Percentiles rank a stretch among this genome's conserved stretches.
Conservation (phyloP, 2,888 invertebrate genomes). For the Nemotelus pantherinus region DNA sequence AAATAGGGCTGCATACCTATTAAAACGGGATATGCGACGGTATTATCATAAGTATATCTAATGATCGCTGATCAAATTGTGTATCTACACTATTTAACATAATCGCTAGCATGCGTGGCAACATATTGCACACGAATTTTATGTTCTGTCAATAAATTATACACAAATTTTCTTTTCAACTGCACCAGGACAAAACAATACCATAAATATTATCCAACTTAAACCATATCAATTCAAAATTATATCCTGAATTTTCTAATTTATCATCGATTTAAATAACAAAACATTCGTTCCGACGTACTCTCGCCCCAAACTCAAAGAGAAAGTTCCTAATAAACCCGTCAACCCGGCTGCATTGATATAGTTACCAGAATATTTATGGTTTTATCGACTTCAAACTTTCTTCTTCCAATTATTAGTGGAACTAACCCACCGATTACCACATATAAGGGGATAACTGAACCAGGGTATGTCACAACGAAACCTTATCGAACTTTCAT, state of each 20-base stretch:
- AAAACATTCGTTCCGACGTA: constrained; percentile 24
- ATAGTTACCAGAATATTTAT: constrained; percentile 33
- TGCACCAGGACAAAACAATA: not conserved
- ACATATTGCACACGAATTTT: too few relatives aligned
- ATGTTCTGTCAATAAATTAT: too few relatives aligned
- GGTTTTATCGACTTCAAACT: constrained; percentile 26
- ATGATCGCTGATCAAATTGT: too few relatives aligned
- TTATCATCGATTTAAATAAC: constrained; percentile 10
- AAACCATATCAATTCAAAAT: not conserved
- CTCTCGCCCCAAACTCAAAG: constrained; percentile 4
- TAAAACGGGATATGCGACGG: too few relatives aligned
- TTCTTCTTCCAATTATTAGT: constrained; percentile 37
- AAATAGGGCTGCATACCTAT: too few relatives aligned
- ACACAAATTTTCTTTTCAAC: not conserved
- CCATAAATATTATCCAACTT: constrained; percentile 4
- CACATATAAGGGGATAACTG: constrained; percentile 39
- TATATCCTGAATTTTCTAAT: not conserved
- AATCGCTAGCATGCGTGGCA: too few relatives aligned
- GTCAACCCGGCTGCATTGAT: constrained; percentile 28
- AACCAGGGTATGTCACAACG: constrained; percentile 36
- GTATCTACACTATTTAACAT: too few relatives aligned
- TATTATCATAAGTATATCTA: too few relatives aligned
- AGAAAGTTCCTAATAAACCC: constrained; percentile 38
- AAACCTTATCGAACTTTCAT: constrained; percentile 28
- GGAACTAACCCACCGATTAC: constrained; percentile 47